These are phyloP conservation scores for Cydia splendana DNA, from an alignment of 1,140 invertebrate genomes.

Conservation along the genomic window DNA sequence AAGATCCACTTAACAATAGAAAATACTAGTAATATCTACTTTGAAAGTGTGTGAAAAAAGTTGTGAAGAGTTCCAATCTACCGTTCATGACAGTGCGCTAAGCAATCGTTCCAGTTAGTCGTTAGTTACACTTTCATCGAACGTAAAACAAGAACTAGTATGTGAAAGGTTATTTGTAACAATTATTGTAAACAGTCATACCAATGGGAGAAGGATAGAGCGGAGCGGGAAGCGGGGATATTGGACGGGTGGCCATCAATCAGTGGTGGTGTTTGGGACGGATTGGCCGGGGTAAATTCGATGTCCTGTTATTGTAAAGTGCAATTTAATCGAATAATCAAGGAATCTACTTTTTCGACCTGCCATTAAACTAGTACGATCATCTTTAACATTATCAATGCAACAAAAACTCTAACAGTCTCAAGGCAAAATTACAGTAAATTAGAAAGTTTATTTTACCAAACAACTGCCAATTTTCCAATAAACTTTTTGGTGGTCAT, in stretches of 20 bases:
- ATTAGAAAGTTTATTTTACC: too few relatives aligned
- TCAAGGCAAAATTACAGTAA: too few relatives aligned
- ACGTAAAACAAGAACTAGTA: constrained; percentile 29
- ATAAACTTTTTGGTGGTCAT: too few relatives aligned
- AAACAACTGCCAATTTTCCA: too few relatives aligned
- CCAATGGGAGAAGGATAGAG: not conserved
- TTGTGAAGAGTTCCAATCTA: constrained; percentile 15
- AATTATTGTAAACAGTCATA: constrained; percentile 34
- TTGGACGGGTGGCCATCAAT: not conserved
- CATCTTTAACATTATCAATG: too few relatives aligned
- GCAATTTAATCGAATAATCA: constrained; percentile 33
- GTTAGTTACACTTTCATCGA: constrained; percentile 38
- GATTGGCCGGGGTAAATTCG: constrained; percentile 9
- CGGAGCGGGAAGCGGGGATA: not conserved
- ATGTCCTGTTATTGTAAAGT: constrained; percentile 7
- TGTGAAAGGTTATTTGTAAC: constrained; percentile 38
- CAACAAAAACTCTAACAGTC: too few relatives aligned
- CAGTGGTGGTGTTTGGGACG: constrained; percentile 13
- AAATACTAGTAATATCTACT: not conserved
- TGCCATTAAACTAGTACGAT: not conserved
- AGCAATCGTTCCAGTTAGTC: constrained; percentile 33
- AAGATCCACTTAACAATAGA: not conserved
- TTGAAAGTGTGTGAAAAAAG: not conserved
- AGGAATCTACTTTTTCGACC: not conserved
- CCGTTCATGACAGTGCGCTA: constrained; percentile 27